These are phyloP conservation scores for Capitella teleta DNA, from an alignment of 1,140 invertebrate genomes.

Conservation along the genomic window DNA sequence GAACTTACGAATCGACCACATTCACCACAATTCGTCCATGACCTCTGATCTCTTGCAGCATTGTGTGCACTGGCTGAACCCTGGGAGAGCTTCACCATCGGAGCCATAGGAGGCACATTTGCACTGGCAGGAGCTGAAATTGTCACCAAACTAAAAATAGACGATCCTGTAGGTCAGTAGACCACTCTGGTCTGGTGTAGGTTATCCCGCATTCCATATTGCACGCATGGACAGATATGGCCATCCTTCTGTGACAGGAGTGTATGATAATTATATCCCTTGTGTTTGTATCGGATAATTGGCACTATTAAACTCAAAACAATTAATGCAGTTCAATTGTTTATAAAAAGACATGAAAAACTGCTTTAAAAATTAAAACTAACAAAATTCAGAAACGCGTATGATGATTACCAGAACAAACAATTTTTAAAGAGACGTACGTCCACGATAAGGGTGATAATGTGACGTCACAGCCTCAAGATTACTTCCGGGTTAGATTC, in stretches of 20 bases:
- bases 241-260: too few relatives aligned
- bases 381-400: neutral
- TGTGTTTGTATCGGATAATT: too few relatives aligned
- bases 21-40: too few relatives aligned
- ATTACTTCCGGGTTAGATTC: too few relatives aligned
- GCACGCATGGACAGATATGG: neutral
- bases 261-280: too few relatives aligned
- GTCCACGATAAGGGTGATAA: too few relatives aligned
- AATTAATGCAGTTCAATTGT: neutral
- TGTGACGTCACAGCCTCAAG: too few relatives aligned
- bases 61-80: slow-evolving; percentile 28
- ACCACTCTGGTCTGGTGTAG: neutral
- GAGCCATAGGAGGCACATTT: slow-evolving; percentile 28
- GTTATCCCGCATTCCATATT: neutral
- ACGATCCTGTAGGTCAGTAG: slow-evolving; percentile 38
- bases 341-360: neutral
- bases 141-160: slow-evolving; percentile 31
- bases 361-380: neutral
- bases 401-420: neutral
- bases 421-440: neutral
- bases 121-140: slow-evolving; percentile 23
- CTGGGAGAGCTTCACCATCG: slow-evolving; percentile 30
- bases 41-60: neutral
- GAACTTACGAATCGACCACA: too few relatives aligned
- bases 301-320: neutral